Base-by-base conservation (phyloP, 2,888 invertebrate species). In the Tinea pellionella region DNA sequence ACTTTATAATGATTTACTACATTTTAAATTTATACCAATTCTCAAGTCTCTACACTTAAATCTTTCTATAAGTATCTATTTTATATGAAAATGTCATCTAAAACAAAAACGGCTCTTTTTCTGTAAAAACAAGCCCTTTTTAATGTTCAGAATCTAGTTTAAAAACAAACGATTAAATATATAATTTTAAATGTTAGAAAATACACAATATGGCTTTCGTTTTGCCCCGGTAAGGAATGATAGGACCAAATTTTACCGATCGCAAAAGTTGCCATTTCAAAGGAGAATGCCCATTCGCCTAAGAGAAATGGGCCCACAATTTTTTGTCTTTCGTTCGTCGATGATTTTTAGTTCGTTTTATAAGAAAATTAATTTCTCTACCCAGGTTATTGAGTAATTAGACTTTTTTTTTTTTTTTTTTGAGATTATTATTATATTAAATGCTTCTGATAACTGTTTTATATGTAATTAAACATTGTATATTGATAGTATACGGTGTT, bases 221-320 rank as follows among this genome's bases (percentile, higher is more conserved):
- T 65, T 69, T 71, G 85, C 84, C 89, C 84, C 85, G 87, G 88
- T 86, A 89, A 89, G 89, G 90, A 90, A 90, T 90, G 89, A 89
- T 89, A 89, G 79, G 88, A 88, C 88, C 89, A 89, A 89, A 84
- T 80, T 89, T 86, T 88, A 88, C 89, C 89, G 79, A 75, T 89
- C 88, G 88, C 88, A 80, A 77, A 72, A 62, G 66, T 77, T 67
- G 69, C 66, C 72, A 63, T 59, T 53, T 60, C 60, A 61, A 62
- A 62, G 16, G 62, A n/a, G n/a, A n/a, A n/a, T n/a, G n/a, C n/a
- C n/a, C n/a, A n/a, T n/a, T n/a, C n/a, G n/a, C n/a, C n/a, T n/a
- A n/a, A n/a, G n/a, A n/a, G n/a, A n/a, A n/a, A n/a, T n/a, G n/a
- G n/a, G n/a, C n/a, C n/a, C n/a, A n/a, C n/a, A n/a, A n/a, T n/a